These are phyloP conservation scores for Pseudococcus viburni DNA, from an alignment of 2,888 invertebrate species.

Conservation along the genomic window DNA sequence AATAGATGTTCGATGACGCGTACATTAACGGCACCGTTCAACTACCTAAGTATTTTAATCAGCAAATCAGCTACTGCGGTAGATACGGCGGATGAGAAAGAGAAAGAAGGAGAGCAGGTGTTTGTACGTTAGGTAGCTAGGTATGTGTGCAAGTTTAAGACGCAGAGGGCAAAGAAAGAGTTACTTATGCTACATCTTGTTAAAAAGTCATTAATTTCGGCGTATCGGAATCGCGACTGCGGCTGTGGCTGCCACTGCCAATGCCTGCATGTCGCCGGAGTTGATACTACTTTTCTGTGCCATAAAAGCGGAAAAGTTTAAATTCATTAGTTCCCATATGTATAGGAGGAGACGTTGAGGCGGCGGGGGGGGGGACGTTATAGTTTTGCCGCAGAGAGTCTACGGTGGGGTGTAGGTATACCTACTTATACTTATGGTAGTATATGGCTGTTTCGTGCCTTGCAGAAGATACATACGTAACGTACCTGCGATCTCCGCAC, in stretches of 20 bases:
- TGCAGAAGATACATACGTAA: neutral
- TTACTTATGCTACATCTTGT: neutral
- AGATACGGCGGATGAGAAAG: neutral
- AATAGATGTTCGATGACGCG: conserved; percentile 9
- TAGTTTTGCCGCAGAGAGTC: neutral
- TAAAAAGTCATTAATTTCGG: conserved; percentile 47
- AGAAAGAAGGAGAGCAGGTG: neutral
- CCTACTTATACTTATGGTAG: neutral
- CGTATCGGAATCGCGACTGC: neutral
- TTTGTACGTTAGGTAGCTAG: neutral
- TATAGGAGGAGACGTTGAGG: neutral
- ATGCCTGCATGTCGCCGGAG: neutral
- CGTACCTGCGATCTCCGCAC: neutral
- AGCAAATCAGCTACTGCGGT: conserved; percentile 16
- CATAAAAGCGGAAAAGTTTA: conserved; percentile 28
- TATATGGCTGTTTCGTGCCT: conserved; percentile 12
- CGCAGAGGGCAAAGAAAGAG: neutral
- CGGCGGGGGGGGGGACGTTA: neutral
- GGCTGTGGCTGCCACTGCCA: neutral
- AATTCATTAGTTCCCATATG: conserved; percentile 31
- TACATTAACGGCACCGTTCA: conserved; percentile 8
- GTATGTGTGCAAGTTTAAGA: neutral
- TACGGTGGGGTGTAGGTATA: neutral
- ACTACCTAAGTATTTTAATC: conserved; percentile 36
- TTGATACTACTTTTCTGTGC: conserved; percentile 1